Evolutionary conservation across 2,797 vertebrate species (phyloP).

Genomic region (Micromesistius poutassou): DNA sequence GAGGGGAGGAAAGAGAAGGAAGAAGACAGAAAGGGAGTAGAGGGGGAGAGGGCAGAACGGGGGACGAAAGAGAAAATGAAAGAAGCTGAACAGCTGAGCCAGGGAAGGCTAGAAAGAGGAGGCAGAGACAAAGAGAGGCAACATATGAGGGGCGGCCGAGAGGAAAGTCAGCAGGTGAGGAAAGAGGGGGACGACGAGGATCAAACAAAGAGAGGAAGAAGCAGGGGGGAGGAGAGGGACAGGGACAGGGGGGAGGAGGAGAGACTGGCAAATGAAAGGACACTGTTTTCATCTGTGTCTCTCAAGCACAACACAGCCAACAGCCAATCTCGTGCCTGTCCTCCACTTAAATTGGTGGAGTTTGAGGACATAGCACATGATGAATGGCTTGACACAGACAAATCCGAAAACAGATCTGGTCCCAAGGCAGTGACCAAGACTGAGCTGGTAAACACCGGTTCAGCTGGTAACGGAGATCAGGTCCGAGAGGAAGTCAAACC

Average conservation of each 20-base stretch:
- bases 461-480: constrained; percentile 5
- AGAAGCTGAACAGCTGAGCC: neutral
- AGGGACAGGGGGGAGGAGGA: neutral
- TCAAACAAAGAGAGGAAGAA: neutral
- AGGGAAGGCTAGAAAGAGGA: neutral
- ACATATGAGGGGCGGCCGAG: neutral
- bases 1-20: neutral
- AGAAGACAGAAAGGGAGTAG: neutral
- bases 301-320: constrained; percentile 21
- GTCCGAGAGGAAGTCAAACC: neutral
- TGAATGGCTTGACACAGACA: constrained; percentile 29
- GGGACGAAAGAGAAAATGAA: neutral
- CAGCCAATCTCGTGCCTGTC: constrained; percentile 19
- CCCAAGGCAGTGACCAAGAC: neutral
- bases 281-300: neutral
- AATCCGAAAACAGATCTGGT: constrained; percentile 18
- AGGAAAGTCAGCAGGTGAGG: neutral
- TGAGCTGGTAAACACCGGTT: neutral
- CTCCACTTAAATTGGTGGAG: constrained; percentile 49
- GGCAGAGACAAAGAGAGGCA: neutral
- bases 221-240: neutral
- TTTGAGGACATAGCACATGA: constrained; percentile 59
- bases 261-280: neutral
- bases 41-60: neutral
- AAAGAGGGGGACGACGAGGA: neutral